These are phyloP conservation scores for Maconellicoccus hirsutus DNA, from an alignment of 1,140 invertebrate genomes.

Conservation along the genomic window DNA sequence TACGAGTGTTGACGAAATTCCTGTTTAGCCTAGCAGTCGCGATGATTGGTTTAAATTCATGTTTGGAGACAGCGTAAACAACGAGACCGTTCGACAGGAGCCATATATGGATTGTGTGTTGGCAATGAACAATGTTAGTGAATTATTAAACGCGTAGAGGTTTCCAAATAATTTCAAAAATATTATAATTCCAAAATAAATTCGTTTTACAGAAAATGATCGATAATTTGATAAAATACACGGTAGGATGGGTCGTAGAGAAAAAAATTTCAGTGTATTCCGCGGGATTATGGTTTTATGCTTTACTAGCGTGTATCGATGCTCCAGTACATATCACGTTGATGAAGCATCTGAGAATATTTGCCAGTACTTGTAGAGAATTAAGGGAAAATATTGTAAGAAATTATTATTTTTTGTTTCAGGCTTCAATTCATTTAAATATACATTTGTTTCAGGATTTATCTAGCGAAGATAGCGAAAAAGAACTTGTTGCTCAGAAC, in stretches of 20 bases:
- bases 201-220: slow-evolving; percentile 1
- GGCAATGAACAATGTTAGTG: background rate
- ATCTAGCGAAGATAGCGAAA: background rate
- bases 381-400: background rate
- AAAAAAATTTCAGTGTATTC: background rate
- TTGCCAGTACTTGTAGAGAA: background rate
- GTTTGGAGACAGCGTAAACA: background rate
- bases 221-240: background rate
- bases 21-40: background rate
- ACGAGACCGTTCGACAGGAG: background rate
- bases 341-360: background rate
- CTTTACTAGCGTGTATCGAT: background rate
- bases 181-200: background rate
- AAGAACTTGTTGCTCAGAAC: background rate
- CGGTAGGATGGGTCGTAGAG: background rate
- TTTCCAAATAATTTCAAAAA: background rate
- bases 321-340: background rate
- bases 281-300: background rate
- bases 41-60: slow-evolving; percentile 8
- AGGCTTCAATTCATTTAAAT: background rate
- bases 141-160: background rate
- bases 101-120: background rate
- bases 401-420: background rate
- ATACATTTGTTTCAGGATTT: background rate
- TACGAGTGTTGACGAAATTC: background rate